A percentile compares a stretch with the other conserved stretches of the same genome.
Conservation (phyloP, 2,888 invertebrate species). For the Spisula subtruncata region DNA sequence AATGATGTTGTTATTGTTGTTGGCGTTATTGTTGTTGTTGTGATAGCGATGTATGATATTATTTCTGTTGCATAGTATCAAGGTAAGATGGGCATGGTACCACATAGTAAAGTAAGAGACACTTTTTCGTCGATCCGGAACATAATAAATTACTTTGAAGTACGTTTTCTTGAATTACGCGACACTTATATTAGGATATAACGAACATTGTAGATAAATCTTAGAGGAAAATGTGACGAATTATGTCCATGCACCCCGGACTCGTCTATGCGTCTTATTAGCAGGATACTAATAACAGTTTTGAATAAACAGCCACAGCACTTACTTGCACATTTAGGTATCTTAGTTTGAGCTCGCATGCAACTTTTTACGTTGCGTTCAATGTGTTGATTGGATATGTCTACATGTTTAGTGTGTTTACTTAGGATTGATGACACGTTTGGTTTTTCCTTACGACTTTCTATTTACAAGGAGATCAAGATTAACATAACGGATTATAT, state of each 20-base stretch:
- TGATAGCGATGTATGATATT: not conserved
- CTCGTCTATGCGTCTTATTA: not conserved
- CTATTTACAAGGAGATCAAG: not conserved
- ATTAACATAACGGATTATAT: not conserved
- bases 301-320: not conserved
- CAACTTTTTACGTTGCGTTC: too few species aligned
- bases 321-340: not conserved
- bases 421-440: not conserved
- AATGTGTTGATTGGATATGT: too few species aligned
- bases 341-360: too few species aligned
- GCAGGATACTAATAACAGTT: not conserved
- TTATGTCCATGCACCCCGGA: not conserved
- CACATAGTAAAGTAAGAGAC: not conserved
- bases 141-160: too few species aligned
- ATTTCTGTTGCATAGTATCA: not conserved
- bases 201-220: not conserved
- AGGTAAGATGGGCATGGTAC: not conserved
- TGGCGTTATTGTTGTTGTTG: not conserved
- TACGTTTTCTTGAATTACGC: not conserved
- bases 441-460: not conserved
- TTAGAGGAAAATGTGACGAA: not conserved
- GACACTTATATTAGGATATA: not conserved
- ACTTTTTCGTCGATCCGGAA: not conserved
- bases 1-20: not conserved
- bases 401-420: not conserved